These are phyloP conservation scores for Felis chaus DNA, from an alignment of 2,113 vertebrate species.

Conservation along the genomic window DNA sequence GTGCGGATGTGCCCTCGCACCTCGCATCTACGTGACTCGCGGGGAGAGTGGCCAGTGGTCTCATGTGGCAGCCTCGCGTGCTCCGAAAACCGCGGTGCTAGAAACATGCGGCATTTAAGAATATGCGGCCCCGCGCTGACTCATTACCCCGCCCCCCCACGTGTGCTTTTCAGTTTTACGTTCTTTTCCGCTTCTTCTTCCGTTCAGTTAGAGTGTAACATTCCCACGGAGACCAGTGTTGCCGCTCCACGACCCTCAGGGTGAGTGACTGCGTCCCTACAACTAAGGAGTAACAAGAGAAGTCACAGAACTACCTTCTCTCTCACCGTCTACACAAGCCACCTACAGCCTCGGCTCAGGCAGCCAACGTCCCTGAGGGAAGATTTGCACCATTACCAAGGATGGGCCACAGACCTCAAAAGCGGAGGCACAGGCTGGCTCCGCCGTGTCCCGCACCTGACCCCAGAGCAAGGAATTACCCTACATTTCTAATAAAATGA, in stretches of 20 bases:
- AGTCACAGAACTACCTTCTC: background rate
- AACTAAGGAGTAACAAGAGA: background rate
- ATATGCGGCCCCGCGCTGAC: background rate
- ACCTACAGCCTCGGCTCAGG: accelerated
- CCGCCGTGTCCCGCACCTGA: no score
- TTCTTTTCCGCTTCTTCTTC: background rate
- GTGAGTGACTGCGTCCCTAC: background rate
- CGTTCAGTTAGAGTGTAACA: background rate
- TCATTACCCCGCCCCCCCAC: background rate
- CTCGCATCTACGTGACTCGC: background rate
- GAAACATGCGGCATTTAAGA: background rate
- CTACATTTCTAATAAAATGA: background rate
- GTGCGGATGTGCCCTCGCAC: accelerated
- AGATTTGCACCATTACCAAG: background rate
- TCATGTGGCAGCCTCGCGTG: background rate
- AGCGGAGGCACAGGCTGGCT: no score
- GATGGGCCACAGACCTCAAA: background rate
- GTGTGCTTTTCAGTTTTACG: background rate
- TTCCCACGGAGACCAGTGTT: background rate
- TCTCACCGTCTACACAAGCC: accelerated
- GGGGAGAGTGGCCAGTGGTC: background rate
- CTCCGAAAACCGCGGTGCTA: background rate
- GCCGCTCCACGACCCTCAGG: background rate
- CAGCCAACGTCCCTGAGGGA: background rate
- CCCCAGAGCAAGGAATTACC: background rate